A percentile compares a stretch with the other conserved stretches of the same genome.
Conservation (phyloP, 2,113 vertebrate genomes). For the Chloropsis hardwickii region DNA sequence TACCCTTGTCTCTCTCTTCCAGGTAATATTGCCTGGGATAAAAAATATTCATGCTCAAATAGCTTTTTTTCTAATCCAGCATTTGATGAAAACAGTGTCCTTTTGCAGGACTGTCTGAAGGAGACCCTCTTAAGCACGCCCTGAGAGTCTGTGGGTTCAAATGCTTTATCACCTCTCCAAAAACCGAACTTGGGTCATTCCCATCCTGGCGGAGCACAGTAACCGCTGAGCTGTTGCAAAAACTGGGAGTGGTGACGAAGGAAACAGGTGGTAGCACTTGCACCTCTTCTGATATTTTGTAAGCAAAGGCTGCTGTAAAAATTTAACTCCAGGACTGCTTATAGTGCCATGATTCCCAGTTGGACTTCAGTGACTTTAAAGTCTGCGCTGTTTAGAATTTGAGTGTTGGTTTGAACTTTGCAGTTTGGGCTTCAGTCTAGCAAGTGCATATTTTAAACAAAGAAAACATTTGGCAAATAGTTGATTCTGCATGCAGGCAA, state of each 20-base stretch:
- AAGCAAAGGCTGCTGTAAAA: slow-evolving; percentile 65
- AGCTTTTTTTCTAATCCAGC: no score
- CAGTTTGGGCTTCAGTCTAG: slow-evolving; percentile 66
- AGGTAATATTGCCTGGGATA: neutral
- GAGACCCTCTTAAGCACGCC: neutral
- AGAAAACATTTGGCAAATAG: slow-evolving; percentile 66
- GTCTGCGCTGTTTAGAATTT: slow-evolving; percentile 60
- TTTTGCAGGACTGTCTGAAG: neutral
- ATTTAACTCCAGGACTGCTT: slow-evolving; percentile 60
- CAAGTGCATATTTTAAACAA: slow-evolving; percentile 69
- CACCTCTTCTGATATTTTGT: slow-evolving; percentile 69
- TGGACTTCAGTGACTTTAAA: slow-evolving; percentile 59
- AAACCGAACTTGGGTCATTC: neutral
- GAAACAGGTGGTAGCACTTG: slow-evolving; percentile 67
- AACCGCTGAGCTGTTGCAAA: slow-evolving; percentile 44
- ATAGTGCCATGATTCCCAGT: slow-evolving; percentile 50
- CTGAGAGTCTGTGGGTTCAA: neutral
- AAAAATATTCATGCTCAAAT: neutral
- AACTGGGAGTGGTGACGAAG: slow-evolving; percentile 35
- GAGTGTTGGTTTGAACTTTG: slow-evolving; percentile 67
- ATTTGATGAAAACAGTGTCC: neutral
- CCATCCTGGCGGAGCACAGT: neutral
- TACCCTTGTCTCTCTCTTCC: neutral
- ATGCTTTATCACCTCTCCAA: neutral
- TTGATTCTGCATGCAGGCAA: slow-evolving; percentile 60